Evolutionary conservation across 2,888 invertebrate genomes (phyloP).

Genomic region (Troides helena): DNA sequence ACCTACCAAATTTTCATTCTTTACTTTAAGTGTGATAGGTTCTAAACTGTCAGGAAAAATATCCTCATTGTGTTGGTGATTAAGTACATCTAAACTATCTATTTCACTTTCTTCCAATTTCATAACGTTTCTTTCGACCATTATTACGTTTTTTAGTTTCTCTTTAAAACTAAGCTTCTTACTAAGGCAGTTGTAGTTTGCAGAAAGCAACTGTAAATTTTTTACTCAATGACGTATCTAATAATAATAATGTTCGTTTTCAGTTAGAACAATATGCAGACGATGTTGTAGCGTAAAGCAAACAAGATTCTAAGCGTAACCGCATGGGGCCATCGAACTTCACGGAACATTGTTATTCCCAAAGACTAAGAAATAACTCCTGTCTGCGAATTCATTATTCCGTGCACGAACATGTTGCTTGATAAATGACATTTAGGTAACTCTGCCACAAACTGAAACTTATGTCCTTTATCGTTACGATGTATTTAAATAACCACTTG

Average conservation of each 20-base stretch:
- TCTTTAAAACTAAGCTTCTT: neutral
- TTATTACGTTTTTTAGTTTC: slow-evolving; percentile 31
- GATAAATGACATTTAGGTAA: slow-evolving; percentile 57
- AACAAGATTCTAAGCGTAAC: slow-evolving; percentile 51
- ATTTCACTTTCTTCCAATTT: slow-evolving; percentile 60
- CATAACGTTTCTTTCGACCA: slow-evolving; percentile 66
- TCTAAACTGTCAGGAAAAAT: slow-evolving; percentile 70
- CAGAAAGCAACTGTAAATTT: neutral
- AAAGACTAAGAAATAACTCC: slow-evolving; percentile 64
- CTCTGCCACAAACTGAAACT: slow-evolving; percentile 42
- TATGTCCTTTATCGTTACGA: slow-evolving; percentile 36
- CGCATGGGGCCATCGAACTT: slow-evolving; percentile 72
- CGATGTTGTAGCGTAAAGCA: slow-evolving; percentile 26
- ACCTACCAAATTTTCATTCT: slow-evolving; percentile 56
- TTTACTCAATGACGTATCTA: neutral
- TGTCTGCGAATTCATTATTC: slow-evolving; percentile 60
- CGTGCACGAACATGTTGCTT: slow-evolving; percentile 58
- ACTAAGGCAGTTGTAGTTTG: neutral
- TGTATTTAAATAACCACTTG: neutral
- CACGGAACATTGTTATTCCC: slow-evolving; percentile 68
- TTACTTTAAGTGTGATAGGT: slow-evolving; percentile 56
- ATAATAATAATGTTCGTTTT: slow-evolving; percentile 19
- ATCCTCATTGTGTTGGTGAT: slow-evolving; percentile 50
- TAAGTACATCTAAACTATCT: slow-evolving; percentile 69
- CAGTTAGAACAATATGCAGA: slow-evolving; percentile 21